Conservation (phyloP, 2,113 vertebrate genomes). For the Tonatia bakeri region DNA sequence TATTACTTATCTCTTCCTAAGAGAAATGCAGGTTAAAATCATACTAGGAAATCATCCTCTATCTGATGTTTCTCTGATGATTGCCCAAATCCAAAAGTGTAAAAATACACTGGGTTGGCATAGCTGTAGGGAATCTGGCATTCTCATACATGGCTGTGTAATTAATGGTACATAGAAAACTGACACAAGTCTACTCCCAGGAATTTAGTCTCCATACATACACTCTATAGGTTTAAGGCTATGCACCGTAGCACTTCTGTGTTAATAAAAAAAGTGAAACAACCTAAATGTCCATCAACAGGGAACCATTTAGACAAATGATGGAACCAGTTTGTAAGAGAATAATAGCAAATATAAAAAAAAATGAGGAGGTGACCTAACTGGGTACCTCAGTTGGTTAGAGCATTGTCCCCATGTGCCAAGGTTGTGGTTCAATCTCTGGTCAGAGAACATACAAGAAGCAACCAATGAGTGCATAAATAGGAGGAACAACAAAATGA, state of each 20-base stretch:
- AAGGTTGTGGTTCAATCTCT: too few species aligned
- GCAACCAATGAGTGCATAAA: too few species aligned
- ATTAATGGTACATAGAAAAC: neutral
- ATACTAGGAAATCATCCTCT: neutral
- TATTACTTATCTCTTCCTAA: neutral
- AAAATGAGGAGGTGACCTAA: neutral
- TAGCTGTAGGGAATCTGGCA: neutral
- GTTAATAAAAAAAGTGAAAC: neutral
- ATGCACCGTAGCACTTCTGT: neutral
- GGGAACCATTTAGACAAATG: neutral
- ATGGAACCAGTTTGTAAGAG: neutral
- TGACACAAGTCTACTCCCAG: neutral
- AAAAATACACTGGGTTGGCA: slow-evolving; percentile 32
- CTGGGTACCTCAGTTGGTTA: too few species aligned
- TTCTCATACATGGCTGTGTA: neutral
- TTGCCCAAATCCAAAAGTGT: neutral
- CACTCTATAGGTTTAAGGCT: neutral
- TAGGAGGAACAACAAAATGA: too few species aligned
- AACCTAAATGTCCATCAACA: neutral
- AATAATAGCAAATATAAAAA: neutral
- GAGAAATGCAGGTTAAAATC: slow-evolving; percentile 29
- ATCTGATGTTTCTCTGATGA: neutral
- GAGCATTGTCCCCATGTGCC: too few species aligned
- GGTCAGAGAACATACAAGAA: too few species aligned
- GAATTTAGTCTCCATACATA: neutral